Conservation (phyloP, 2,113 vertebrate species). For the Pan paniscus region DNA sequence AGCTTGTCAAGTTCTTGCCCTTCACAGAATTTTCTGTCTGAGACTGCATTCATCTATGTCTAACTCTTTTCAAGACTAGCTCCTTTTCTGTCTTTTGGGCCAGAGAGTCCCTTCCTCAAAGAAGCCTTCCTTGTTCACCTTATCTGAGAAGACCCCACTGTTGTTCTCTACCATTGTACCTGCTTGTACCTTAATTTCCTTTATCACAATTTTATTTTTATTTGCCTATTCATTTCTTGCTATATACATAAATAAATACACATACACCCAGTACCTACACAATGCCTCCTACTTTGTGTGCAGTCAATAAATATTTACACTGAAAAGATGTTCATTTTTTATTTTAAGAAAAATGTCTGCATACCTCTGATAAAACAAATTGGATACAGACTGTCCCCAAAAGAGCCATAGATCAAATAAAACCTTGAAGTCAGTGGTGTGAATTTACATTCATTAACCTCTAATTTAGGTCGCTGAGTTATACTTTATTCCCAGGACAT, state of each 20-base stretch:
- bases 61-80: not conserved
- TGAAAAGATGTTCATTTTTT: not conserved
- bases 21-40: not conserved
- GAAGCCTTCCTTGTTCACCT: not conserved
- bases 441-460: not conserved
- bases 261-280: not conserved
- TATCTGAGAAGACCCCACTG: not conserved
- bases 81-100: not conserved
- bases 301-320: constrained; percentile 7
- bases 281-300: not conserved
- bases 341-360: not conserved
- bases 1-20: not conserved
- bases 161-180: not conserved
- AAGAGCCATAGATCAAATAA: not conserved
- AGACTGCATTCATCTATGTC: not conserved
- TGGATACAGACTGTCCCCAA: not conserved
- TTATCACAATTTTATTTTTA: not conserved
- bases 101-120: not conserved
- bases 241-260: not conserved
- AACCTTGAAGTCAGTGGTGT: not conserved
- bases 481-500: not conserved
- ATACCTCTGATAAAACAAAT: not conserved
- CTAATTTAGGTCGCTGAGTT: not conserved
- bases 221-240: constrained; percentile 2
- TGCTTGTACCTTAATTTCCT: not conserved